Conservation (phyloP, 2,797 vertebrate genomes). For the Pseudopleuronectes americanus region DNA sequence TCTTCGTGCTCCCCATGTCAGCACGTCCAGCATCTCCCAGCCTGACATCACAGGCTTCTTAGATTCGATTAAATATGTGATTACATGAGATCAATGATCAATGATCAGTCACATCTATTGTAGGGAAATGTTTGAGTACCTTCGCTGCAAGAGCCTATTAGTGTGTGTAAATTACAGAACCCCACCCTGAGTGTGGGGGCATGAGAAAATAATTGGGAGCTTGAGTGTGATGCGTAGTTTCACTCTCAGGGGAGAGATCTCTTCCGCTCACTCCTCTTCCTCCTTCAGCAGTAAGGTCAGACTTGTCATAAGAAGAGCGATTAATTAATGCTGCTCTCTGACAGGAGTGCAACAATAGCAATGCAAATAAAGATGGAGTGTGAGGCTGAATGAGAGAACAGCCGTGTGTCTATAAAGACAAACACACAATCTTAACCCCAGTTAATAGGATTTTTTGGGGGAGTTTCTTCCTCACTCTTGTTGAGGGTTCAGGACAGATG, state of each 20-base stretch:
- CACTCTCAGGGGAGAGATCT: conserved; percentile 36
- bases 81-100: not conserved
- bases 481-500: no score
- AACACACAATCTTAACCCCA: no score
- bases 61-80: conserved; percentile 19
- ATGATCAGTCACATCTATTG: not conserved
- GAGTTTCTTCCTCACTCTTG: no score
- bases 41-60: conserved; percentile 35
- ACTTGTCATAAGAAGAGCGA: conserved; percentile 27
- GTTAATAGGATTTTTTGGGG: no score
- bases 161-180: not conserved
- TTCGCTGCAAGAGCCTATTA: not conserved
- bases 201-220: conserved; percentile 55
- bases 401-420: not conserved
- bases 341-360: not conserved
- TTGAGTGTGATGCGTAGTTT: conserved; percentile 23
- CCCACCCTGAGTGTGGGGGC: conserved; percentile 4
- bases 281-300: conserved; percentile 50
- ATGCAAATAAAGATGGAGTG: not conserved
- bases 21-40: conserved; percentile 4
- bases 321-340: not conserved
- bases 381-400: not conserved
- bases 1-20: not conserved
- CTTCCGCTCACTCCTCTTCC: not conserved
- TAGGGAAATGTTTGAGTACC: not conserved